Conservation (phyloP, 1,140 invertebrate genomes). For the Leptoteleia sp. region DNA sequence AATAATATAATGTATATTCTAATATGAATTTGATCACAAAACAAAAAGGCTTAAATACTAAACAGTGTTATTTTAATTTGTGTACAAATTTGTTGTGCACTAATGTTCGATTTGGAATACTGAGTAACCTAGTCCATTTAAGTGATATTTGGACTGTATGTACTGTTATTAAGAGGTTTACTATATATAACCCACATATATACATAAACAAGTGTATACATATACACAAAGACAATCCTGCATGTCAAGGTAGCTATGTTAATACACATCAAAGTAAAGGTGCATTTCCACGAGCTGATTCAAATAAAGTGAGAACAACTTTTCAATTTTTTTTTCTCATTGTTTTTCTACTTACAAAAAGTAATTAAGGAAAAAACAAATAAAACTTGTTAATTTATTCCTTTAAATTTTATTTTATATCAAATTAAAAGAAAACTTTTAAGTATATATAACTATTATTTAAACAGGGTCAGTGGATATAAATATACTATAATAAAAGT, state of each 20-base stretch:
- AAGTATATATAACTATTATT: no score
- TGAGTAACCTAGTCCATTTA: conserved; percentile 17
- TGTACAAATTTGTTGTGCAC: not conserved
- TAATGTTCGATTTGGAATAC: not conserved
- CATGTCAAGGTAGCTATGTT: not conserved
- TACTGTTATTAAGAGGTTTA: conserved; percentile 4
- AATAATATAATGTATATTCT: not conserved
- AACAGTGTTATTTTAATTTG: not conserved
- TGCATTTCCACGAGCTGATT: not conserved
- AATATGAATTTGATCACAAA: no score
- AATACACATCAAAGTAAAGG: not conserved
- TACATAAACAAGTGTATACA: not conserved
- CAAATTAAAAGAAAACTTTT: no score
- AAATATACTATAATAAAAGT: no score
- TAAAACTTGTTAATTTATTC: no score
- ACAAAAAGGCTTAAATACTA: not conserved
- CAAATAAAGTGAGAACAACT: no score
- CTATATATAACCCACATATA: conserved; percentile 2
- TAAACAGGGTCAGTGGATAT: no score
- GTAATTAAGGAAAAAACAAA: no score
- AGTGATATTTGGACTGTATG: conserved; percentile 14
- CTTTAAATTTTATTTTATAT: no score
- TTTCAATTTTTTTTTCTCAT: no score
- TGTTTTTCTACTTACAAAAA: no score
- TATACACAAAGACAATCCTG: no score